Evolutionary conservation across 2,797 vertebrate genomes (phyloP).

Genomic region (Decapterus maruadsi): DNA sequence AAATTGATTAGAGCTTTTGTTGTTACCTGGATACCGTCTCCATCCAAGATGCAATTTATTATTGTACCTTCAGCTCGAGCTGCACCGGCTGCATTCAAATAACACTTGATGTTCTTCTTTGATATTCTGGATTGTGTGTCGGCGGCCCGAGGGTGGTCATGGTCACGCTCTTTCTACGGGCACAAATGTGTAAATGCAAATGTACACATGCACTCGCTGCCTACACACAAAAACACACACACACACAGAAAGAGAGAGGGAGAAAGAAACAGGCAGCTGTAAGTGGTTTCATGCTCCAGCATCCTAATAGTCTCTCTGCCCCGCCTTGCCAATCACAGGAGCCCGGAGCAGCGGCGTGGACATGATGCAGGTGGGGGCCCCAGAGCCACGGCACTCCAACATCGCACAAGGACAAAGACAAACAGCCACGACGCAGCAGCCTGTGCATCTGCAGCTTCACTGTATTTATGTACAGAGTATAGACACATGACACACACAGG

Average conservation of each 20-base stretch:
- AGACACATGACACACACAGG: slow-evolving; percentile 41
- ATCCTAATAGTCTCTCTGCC: slow-evolving; percentile 74
- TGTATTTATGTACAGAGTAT: slow-evolving; percentile 25
- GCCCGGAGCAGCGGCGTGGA: slow-evolving; percentile 36
- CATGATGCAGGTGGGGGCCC: slow-evolving; percentile 21
- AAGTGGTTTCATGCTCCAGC: slow-evolving; percentile 73
- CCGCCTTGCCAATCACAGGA: slow-evolving; percentile 47
- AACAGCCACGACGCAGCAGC: slow-evolving; percentile 39
- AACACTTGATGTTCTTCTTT: slow-evolving; percentile 66
- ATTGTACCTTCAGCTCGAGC: slow-evolving; percentile 20
- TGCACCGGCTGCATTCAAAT: slow-evolving; percentile 73
- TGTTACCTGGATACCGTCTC: slow-evolving; percentile 77
- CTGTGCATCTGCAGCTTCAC: slow-evolving; percentile 36
- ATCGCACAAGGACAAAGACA: slow-evolving; percentile 41
- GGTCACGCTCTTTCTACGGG: slow-evolving; percentile 46
- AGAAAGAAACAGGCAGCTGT: slow-evolving; percentile 3
- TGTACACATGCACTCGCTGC: slow-evolving; percentile 42
- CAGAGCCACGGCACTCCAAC: slow-evolving; percentile 27
- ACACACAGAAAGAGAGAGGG: slow-evolving; percentile 15
- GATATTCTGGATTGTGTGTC: slow-evolving; percentile 51
- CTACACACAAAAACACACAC: slow-evolving; percentile 32
- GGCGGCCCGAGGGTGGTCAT: slow-evolving; percentile 37
- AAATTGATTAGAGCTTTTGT: slow-evolving; percentile 69
- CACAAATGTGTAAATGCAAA: slow-evolving; percentile 57
- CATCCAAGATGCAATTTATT: slow-evolving; percentile 68